Conservation (phyloP, 2,888 invertebrate species). For the Drosophila rellima region DNA sequence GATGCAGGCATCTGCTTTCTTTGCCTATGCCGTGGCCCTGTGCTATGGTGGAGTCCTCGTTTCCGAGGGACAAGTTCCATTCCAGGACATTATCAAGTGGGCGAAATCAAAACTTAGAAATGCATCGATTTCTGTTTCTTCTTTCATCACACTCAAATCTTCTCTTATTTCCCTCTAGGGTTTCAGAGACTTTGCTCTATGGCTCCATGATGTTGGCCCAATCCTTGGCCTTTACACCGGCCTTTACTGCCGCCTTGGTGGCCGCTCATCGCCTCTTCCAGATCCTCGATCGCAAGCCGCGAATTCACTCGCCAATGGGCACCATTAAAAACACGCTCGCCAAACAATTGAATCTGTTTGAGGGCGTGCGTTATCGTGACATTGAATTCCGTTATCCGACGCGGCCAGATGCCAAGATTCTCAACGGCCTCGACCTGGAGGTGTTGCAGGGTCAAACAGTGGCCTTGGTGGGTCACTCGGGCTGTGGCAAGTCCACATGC, state of each 20-base stretch:
- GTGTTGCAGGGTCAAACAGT: slow-evolving; percentile 90
- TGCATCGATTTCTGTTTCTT: neutral
- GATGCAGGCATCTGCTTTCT: slow-evolving; percentile 90
- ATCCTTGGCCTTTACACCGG: slow-evolving; percentile 91
- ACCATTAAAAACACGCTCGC: slow-evolving; percentile 78
- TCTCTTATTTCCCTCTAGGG: slow-evolving; percentile 85
- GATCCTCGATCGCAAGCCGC: slow-evolving; percentile 88
- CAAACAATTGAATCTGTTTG: slow-evolving; percentile 82
- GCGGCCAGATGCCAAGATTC: slow-evolving; percentile 90
- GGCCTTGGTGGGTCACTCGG: slow-evolving; percentile 91
- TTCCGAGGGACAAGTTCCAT: slow-evolving; percentile 88
- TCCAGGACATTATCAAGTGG: slow-evolving; percentile 91
- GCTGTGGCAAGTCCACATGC: slow-evolving; percentile 93
- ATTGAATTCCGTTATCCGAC: slow-evolving; percentile 94
- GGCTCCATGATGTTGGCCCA: slow-evolving; percentile 93
- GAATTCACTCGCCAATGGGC: slow-evolving; percentile 86
- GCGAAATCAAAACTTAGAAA: no score
- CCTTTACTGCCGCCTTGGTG: slow-evolving; percentile 90
- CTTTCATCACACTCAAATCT: neutral
- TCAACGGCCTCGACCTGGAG: slow-evolving; percentile 90
- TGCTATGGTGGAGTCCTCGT: slow-evolving; percentile 91
- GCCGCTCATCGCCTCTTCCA: slow-evolving; percentile 90
- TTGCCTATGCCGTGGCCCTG: slow-evolving; percentile 90
- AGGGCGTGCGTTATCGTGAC: slow-evolving; percentile 87
- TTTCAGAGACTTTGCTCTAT: slow-evolving; percentile 91